These are phyloP conservation scores for Blastobasis lacticolella DNA, from an alignment of 2,888 invertebrate species.

Conservation along the genomic window DNA sequence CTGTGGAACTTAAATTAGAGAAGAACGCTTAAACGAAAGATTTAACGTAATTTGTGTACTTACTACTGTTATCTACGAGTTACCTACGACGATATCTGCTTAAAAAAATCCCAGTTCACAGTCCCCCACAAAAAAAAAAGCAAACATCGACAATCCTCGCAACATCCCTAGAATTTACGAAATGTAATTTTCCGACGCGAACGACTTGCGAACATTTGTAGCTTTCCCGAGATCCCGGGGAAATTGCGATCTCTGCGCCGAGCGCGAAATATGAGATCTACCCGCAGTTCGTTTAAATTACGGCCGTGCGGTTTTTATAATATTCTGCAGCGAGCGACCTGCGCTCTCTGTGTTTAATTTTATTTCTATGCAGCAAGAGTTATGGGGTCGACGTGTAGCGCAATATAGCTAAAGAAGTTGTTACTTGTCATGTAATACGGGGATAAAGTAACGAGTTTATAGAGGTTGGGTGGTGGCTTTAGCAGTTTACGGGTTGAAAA, in stretches of 20 bases:
- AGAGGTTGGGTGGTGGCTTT: too few relatives aligned
- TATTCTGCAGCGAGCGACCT: conserved; percentile 34
- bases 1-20: too few relatives aligned
- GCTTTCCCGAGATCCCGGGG: conserved; percentile 68
- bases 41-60: too few relatives aligned
- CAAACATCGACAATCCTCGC: conserved; percentile 14
- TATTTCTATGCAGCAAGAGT: not conserved
- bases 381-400: not conserved
- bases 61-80: too few relatives aligned
- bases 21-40: too few relatives aligned
- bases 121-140: too few relatives aligned
- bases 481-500: too few relatives aligned
- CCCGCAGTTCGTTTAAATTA: conserved; percentile 63
- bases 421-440: too few relatives aligned
- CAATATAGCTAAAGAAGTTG: too few relatives aligned
- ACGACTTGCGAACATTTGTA: conserved; percentile 68
- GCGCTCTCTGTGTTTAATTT: conserved; percentile 1
- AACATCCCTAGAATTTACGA: conserved; percentile 63
- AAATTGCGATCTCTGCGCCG: conserved; percentile 63
- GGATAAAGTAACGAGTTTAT: too few relatives aligned
- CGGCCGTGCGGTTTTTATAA: conserved; percentile 53
- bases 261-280: conserved; percentile 62
- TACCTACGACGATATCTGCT: too few relatives aligned
- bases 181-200: conserved; percentile 72
- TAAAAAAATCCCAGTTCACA: too few relatives aligned